Evolutionary conservation across 2,113 vertebrate species (phyloP), one percentile per base, ranked within the genome.

Genomic region (Entosphenus tridentatus): DNA sequence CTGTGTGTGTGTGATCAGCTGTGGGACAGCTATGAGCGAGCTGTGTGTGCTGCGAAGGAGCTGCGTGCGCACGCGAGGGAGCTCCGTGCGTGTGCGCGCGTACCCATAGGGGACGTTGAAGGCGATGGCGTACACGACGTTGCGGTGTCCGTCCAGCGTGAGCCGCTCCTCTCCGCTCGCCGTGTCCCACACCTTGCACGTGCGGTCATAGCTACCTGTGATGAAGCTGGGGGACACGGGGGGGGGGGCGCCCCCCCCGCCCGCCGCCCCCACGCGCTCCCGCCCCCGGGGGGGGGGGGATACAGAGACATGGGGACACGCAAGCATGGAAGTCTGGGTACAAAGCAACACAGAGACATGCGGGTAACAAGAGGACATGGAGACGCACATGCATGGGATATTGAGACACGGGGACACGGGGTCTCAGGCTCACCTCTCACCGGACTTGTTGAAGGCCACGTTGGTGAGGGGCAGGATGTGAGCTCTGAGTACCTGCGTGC

Each of bases 51-150:
- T 39, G 39, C 39, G 39, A 21, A 21, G 21, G 39, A 39, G 39
- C 39, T 39, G 39, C 39, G 39, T 39, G 39, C 39, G 6, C 39
- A 39, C 39, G 39, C 39, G 39, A 39, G 10, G n/a, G 62, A 65
- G 62, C 8, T 16, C 10, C 8, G 62, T 18, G 14, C 8, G 18
- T 65, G n/a, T 3, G 18, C 8, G 2, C 8, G 54, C 55, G 77
- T 74, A 96, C 91, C 93, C 90, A 1, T 89, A 97, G 8, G 91
- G 91, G 68, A 95, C 95, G 82, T 97, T 97, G 81, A 97, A 97
- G 8, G 89, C 81, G 59, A 97, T 78, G 67, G 89, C 84, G 58
- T 88, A 96, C 8, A 97, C 91, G 72, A 96, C 91, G 0, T 96
- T 96, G 74, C 76, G 76, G 72, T 96, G 93, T 12, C 88, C 90